Evolutionary conservation across 2,888 invertebrate genomes (phyloP).

Genomic region (Margaritifera margaritifera): DNA sequence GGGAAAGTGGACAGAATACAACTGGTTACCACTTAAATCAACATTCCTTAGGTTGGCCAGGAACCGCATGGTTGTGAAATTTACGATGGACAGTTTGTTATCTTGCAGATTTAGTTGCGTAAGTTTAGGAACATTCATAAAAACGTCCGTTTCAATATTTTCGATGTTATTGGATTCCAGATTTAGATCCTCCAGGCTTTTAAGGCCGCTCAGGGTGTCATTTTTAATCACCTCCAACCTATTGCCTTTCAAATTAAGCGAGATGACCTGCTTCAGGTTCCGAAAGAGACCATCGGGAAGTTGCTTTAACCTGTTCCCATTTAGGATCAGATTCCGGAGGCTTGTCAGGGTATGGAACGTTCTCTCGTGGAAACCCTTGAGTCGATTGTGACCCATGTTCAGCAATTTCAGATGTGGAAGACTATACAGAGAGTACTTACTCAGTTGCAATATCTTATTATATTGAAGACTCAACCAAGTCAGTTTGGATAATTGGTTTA

Average conservation of each 20-base stretch:
- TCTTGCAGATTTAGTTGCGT: slow-evolving; percentile 39
- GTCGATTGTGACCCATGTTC: slow-evolving; percentile 52
- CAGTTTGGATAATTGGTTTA: slow-evolving; percentile 47
- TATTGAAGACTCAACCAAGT: slow-evolving; percentile 53
- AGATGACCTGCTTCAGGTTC: slow-evolving; percentile 38
- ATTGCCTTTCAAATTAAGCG: slow-evolving; percentile 50
- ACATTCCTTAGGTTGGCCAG: slow-evolving; percentile 38
- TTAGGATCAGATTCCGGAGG: slow-evolving; percentile 45
- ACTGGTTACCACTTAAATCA: slow-evolving; percentile 41
- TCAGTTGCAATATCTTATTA: slow-evolving; percentile 43
- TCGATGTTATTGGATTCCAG: slow-evolving; percentile 44
- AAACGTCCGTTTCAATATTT: slow-evolving; percentile 37
- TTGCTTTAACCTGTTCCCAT: slow-evolving; percentile 41
- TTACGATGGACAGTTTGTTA: slow-evolving; percentile 47
- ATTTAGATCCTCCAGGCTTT: slow-evolving; percentile 47
- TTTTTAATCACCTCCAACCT: slow-evolving; percentile 38
- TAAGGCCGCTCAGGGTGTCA: slow-evolving; percentile 46
- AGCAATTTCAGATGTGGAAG: slow-evolving; percentile 54
- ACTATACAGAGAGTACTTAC: slow-evolving; percentile 42
- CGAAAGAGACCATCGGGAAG: slow-evolving; percentile 47
- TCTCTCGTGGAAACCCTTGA: slow-evolving; percentile 45
- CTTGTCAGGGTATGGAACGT: slow-evolving; percentile 44
- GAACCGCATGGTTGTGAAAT: slow-evolving; percentile 37
- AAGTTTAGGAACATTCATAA: slow-evolving; percentile 43
- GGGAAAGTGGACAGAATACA: slow-evolving; percentile 34